Conservation (phyloP, 2,888 invertebrate genomes). For the Chymomyza caudatula region DNA sequence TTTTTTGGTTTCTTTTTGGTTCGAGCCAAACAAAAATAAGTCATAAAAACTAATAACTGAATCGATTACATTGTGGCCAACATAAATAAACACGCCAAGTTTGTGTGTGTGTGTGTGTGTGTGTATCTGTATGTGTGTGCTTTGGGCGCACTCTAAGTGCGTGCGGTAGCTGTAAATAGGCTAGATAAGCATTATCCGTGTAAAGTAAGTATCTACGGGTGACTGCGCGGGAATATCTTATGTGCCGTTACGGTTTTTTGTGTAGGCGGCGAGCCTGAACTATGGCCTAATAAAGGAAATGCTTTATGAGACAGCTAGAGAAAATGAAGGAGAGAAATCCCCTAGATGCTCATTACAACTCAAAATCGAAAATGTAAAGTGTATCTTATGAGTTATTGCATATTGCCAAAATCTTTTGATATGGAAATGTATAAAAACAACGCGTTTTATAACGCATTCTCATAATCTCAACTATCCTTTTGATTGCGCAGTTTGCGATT, state of each 20-base stretch:
- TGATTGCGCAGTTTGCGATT: too few relatives aligned
- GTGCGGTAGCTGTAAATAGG: not conserved
- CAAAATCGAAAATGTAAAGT: too few relatives aligned
- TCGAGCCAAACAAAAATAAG: slow-evolving; percentile 14
- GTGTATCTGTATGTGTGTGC: not conserved
- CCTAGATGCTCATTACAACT: not conserved
- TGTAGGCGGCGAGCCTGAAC: not conserved
- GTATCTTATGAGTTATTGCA: too few relatives aligned
- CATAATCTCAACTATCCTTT: too few relatives aligned
- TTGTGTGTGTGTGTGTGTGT: not conserved
- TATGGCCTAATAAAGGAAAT: not conserved
- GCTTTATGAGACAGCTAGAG: not conserved
- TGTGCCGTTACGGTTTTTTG: too few relatives aligned
- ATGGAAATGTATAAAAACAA: too few relatives aligned
- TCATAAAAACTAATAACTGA: slow-evolving; percentile 53
- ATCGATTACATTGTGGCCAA: slow-evolving; percentile 37
- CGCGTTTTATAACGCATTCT: too few relatives aligned
- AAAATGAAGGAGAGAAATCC: not conserved
- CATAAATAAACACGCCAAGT: slow-evolving; percentile 39
- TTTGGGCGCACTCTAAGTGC: not conserved
- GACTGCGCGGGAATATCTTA: not conserved
- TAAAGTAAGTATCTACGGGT: not conserved
- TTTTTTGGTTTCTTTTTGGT: not conserved
- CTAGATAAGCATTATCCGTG: not conserved
- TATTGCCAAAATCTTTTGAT: too few relatives aligned